phyloP scores from a whole-genome alignment of 1,140 invertebrate genomes.

The Cyrtorhinus lividipennis region DNA sequence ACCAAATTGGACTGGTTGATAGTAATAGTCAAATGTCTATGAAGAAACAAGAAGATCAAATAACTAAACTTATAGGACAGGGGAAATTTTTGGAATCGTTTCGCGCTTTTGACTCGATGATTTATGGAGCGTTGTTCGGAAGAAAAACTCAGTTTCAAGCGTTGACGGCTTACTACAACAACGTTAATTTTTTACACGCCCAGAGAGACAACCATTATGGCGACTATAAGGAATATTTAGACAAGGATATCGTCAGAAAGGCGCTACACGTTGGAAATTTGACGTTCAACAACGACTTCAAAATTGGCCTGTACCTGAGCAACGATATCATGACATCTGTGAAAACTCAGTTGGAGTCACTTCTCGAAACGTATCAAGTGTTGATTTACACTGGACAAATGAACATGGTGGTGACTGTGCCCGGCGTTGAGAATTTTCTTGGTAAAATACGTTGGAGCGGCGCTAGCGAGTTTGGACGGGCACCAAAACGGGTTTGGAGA shows the following conservation, averaged over 20 bases:
- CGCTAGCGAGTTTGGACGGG: conserved; percentile 44
- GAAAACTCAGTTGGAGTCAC: conserved; percentile 52
- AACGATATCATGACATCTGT: conserved; percentile 72
- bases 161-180: conserved; percentile 1
- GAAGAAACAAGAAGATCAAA: background rate
- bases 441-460: conserved; percentile 46
- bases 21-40: conserved; percentile 29
- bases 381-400: conserved; percentile 60
- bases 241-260: conserved; percentile 41
- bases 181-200: conserved; percentile 6
- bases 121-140: background rate
- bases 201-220: conserved; percentile 2
- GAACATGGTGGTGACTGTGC: conserved; percentile 71
- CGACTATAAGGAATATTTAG: background rate
- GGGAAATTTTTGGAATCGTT: background rate
- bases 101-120: background rate
- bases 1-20: conserved; percentile 46
- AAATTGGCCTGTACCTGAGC: conserved; percentile 51
- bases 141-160: conserved; percentile 5
- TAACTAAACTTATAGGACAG: background rate
- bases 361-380: conserved; percentile 50
- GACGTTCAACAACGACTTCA: conserved; percentile 30
- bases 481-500: conserved; percentile 32
- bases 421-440: conserved; percentile 52
- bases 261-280: conserved; percentile 71